phyloP scores from a whole-genome alignment of 2,113 vertebrate genomes.

The Condylura cristata region DNA sequence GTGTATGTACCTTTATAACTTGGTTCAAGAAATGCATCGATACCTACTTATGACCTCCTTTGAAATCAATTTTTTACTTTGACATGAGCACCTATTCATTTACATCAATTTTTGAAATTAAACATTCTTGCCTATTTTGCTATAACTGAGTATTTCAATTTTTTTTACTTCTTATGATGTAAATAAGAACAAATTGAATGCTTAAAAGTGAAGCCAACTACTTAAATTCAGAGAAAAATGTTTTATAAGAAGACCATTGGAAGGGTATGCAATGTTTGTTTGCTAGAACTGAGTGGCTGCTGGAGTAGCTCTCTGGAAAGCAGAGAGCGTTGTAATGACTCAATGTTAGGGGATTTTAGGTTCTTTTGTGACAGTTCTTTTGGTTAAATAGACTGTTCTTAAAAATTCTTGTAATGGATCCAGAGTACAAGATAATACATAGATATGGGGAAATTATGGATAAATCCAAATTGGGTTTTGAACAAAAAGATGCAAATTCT shows the following conservation, averaged over 20 bases:
- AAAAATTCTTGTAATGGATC: not conserved
- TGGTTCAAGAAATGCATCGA: not conserved
- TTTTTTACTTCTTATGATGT: not conserved
- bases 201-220: not conserved
- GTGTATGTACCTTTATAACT: not conserved
- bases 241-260: not conserved
- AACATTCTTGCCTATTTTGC: not conserved
- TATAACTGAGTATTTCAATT: not conserved
- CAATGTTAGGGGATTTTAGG: not conserved
- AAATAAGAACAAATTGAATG: not conserved
- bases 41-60: not conserved
- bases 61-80: conserved; percentile 4
- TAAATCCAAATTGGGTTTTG: not conserved
- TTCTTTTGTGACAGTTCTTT: not conserved
- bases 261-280: not conserved
- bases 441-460: not conserved
- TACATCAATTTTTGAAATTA: not conserved
- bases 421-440: not conserved
- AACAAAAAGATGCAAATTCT: not conserved
- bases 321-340: not conserved
- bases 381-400: not conserved
- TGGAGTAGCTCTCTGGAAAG: too few species aligned
- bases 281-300: not conserved
- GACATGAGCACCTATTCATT: not conserved
- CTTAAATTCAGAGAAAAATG: not conserved